These are phyloP conservation scores for Chaetophractus vellerosus DNA, from an alignment of 2,797 vertebrate species.

Conservation along the genomic window DNA sequence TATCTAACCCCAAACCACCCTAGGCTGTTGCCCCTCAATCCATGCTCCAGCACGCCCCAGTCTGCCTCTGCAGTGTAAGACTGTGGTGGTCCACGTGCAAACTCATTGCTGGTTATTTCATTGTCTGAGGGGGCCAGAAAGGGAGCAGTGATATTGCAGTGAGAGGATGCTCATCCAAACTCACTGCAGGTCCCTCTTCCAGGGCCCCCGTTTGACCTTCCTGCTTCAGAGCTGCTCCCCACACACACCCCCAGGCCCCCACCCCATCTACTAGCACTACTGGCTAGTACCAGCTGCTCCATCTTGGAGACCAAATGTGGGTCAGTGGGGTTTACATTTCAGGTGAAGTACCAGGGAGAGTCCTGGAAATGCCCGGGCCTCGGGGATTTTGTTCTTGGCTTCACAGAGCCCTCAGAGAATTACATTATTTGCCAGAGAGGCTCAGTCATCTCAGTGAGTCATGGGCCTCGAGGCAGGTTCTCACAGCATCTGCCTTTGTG, in stretches of 20 bases:
- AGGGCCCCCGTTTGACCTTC: neutral
- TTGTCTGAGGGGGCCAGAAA: neutral
- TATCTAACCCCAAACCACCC: neutral
- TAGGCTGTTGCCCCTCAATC: neutral
- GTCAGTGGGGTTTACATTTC: conserved; percentile 17
- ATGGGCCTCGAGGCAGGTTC: neutral
- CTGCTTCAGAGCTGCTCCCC: neutral
- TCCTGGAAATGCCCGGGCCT: neutral
- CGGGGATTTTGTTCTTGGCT: conserved; percentile 34
- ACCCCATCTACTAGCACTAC: neutral
- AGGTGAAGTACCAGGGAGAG: neutral
- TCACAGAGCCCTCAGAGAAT: neutral
- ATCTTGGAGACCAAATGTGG: neutral
- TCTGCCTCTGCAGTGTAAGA: neutral
- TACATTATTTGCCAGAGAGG: neutral
- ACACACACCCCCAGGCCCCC: neutral
- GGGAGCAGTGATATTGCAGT: neutral
- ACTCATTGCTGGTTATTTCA: neutral
- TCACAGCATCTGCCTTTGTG: conserved; percentile 31
- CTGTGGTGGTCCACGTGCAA: neutral
- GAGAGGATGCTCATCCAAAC: neutral
- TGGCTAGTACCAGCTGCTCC: neutral
- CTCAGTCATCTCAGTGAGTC: conserved; percentile 69
- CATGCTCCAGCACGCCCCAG: neutral
- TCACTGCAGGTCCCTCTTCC: neutral